Evolutionary conservation across 2,797 vertebrate genomes (phyloP).

Genomic region (Gallinago nigripennis): DNA sequence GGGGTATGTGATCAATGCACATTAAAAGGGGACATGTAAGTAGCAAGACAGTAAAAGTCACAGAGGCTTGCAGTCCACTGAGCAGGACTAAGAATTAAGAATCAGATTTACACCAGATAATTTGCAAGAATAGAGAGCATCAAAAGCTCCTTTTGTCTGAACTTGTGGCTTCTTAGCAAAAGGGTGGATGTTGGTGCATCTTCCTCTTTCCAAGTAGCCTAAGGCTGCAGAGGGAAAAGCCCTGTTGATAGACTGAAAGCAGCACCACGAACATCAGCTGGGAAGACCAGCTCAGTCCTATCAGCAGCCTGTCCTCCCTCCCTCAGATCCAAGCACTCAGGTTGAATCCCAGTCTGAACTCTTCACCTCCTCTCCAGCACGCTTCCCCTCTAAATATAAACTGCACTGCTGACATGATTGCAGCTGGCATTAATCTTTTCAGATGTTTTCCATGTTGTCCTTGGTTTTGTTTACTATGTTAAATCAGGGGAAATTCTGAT

Average conservation of each 20-base stretch:
- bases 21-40: neutral
- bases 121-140: neutral
- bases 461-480: conserved; percentile 53
- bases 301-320: neutral
- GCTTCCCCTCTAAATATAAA: conserved; percentile 66
- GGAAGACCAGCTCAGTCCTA: neutral
- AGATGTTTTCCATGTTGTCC: conserved; percentile 64
- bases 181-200: neutral
- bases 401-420: conserved; percentile 45
- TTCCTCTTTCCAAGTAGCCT: neutral
- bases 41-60: neutral
- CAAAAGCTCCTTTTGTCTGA: neutral
- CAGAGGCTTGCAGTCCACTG: neutral
- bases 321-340: neutral
- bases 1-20: neutral
- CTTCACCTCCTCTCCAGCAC: conserved; percentile 60
- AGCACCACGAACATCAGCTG: neutral
- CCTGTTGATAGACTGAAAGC: neutral
- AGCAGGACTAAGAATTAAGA: neutral
- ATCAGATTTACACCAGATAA: neutral
- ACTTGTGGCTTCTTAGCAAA: neutral
- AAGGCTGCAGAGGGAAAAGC: neutral
- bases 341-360: conserved; percentile 51
- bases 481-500: neutral
- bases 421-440: conserved; percentile 64